A percentile compares a stretch with the other conserved stretches of the same genome.
phyloP scores from a whole-genome alignment of 2,888 invertebrate genomes.

The Drosophila atroscutellata region DNA sequence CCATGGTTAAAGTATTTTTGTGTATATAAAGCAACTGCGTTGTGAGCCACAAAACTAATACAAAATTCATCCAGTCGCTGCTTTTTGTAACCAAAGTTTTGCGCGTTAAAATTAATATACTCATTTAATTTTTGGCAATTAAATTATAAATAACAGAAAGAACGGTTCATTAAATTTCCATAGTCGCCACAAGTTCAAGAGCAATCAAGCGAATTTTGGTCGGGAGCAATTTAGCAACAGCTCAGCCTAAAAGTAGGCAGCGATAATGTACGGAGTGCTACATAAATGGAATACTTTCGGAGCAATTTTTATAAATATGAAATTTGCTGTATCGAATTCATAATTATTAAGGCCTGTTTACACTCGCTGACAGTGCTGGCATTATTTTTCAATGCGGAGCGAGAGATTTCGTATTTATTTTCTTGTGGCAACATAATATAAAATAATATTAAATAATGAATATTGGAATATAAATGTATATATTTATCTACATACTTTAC shows the following conservation, averaged over 20 bases:
- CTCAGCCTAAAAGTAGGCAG: slow-evolving; percentile 5
- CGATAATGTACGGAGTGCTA: background rate
- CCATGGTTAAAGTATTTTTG: slow-evolving; percentile 11
- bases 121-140: slow-evolving; percentile 20
- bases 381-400: background rate
- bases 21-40: background rate
- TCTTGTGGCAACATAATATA: background rate
- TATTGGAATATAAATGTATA: background rate
- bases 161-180: slow-evolving; percentile 47
- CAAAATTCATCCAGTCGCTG: background rate
- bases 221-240: background rate
- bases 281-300: background rate
- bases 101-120: slow-evolving; percentile 12
- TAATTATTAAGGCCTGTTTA: background rate
- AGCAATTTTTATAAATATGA: background rate
- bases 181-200: slow-evolving; percentile 24
- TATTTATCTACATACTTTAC: background rate
- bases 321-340: background rate
- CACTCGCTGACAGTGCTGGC: background rate
- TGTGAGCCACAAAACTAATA: slow-evolving; percentile 25
- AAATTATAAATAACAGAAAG: slow-evolving; percentile 33
- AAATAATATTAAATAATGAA: background rate
- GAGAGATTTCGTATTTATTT: background rate
- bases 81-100: slow-evolving; percentile 25
- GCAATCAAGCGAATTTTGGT: slow-evolving; percentile 8